Conservation (phyloP, 2,797 vertebrate genomes). For the Euthynnus affinis region DNA sequence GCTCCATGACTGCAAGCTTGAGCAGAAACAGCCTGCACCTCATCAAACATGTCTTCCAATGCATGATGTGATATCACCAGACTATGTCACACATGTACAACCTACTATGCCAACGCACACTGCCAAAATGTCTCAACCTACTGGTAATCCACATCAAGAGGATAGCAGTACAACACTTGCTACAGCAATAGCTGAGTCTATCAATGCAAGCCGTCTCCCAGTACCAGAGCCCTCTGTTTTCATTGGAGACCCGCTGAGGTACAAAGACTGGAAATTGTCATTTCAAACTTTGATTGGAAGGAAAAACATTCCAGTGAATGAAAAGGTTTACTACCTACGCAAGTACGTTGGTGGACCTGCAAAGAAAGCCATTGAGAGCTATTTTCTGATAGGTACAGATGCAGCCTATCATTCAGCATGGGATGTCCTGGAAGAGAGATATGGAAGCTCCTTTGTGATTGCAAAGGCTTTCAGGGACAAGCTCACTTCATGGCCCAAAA, state of each 20-base stretch:
- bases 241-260: too few species aligned
- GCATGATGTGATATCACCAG: not conserved
- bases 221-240: conserved; percentile 23
- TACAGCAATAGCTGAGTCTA: conserved; percentile 36
- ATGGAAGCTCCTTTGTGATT: too few species aligned
- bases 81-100: not conserved
- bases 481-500: conserved; percentile 40
- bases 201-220: conserved; percentile 35
- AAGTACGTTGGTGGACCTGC: too few species aligned
- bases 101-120: too few species aligned
- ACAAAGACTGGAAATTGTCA: too few species aligned
- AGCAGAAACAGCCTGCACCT: not conserved
- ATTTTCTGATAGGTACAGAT: too few species aligned
- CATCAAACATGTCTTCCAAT: not conserved
- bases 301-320: too few species aligned
- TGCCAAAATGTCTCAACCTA: too few species aligned
- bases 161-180: not conserved
- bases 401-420: too few species aligned
- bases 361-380: too few species aligned
- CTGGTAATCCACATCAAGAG: not conserved
- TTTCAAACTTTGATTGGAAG: too few species aligned
- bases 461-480: conserved; percentile 50
- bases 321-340: too few species aligned
- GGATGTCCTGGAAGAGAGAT: conserved; percentile 7
- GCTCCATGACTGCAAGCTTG: not conserved